Base-by-base conservation (phyloP, 2,797 vertebrate genomes). In the Eidolon dupreanum region DNA sequence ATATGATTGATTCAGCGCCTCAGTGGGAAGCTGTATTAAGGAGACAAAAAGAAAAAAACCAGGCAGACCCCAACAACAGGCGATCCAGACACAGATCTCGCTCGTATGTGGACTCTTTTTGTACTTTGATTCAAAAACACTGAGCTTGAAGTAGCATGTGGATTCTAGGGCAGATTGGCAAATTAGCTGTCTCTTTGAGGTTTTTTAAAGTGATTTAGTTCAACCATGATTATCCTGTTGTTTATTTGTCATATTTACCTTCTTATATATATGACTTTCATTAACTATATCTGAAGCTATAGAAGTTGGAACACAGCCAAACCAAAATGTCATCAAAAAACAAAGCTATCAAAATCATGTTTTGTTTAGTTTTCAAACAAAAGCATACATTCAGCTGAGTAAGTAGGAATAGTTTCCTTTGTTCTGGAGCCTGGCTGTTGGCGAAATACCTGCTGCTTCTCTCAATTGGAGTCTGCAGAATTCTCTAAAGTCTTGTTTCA, bases 81-180 rank as follows among this genome's bases (percentile, higher is more conserved):
- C 98, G 99, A 89, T 99, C 99, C 95, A 98, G 99, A 88, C 99
- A 99, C 94, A 98, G 99, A 97, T 99, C 99, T 77, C 98, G 99
- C 98, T 99, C 99, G 99, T 99, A 99, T 3, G 99, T 99, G 96
- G 83, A 71, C 31, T 55, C 59, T 88, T 78, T 49, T 26, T 61
- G 43, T 33, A 38, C 78, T 79, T 96, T 85, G 33, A 55, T 4
- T 6, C 71, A 61, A 61, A 86, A 74, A 79, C 92, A 26, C 15
- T 8, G 61, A 73, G 33, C 75, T 26, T 53, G 24, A 17, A 51
- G 15, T 66, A 55, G 65, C 38, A 2, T 8, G 61, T 19, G 11
- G 43, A 8, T 31, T 73, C 53, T 36, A 5, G 28, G 49, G 68
- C 24, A 74, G 0, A 86, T 0, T 38, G 36, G 16, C 49, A 49